Conservation (phyloP, 2,888 invertebrate species). For the Caenorhabditis wallacei region DNA sequence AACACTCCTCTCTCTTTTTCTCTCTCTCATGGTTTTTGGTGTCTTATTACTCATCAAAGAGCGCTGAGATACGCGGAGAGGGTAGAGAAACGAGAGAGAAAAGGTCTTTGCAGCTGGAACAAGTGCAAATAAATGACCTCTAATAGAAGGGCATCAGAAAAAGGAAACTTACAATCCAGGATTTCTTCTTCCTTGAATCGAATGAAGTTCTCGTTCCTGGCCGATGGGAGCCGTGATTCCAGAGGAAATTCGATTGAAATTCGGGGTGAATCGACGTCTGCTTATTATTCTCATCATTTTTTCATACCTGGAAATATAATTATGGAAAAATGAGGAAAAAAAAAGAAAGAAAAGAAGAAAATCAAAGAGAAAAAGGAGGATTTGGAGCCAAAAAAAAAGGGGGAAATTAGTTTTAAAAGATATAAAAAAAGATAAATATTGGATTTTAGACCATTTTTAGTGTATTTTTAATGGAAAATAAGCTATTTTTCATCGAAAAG, state of each 20-base stretch:
- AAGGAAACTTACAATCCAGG: slow-evolving; percentile 37
- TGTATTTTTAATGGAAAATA: too few species aligned
- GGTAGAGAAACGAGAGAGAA: neutral
- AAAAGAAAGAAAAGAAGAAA: too few species aligned
- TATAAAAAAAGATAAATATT: too few species aligned
- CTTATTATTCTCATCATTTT: slow-evolving; percentile 58
- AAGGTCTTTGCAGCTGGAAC: slow-evolving; percentile 1
- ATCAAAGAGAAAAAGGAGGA: too few species aligned
- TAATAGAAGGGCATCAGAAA: neutral
- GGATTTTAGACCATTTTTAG: too few species aligned
- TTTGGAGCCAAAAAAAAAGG: too few species aligned
- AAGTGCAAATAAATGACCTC: too few species aligned
- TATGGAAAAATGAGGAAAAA: slow-evolving; percentile 2
- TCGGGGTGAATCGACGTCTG: slow-evolving; percentile 6
- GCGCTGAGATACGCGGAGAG: slow-evolving; percentile 4
- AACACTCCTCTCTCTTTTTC: slow-evolving; percentile 38
- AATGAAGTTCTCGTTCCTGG: neutral
- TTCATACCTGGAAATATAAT: slow-evolving; percentile 31
- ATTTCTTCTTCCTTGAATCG: neutral
- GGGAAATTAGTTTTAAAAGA: too few species aligned
- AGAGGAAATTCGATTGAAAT: neutral
- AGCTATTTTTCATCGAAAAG: too few species aligned
- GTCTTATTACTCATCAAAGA: slow-evolving; percentile 62
- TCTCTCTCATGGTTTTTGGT: slow-evolving; percentile 47
- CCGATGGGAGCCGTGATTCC: neutral